Percentiles rank a stretch among this genome's conserved stretches.
These are phyloP conservation scores for Coilia nasus DNA, from an alignment of 2,797 vertebrate genomes.

Conservation along the genomic window DNA sequence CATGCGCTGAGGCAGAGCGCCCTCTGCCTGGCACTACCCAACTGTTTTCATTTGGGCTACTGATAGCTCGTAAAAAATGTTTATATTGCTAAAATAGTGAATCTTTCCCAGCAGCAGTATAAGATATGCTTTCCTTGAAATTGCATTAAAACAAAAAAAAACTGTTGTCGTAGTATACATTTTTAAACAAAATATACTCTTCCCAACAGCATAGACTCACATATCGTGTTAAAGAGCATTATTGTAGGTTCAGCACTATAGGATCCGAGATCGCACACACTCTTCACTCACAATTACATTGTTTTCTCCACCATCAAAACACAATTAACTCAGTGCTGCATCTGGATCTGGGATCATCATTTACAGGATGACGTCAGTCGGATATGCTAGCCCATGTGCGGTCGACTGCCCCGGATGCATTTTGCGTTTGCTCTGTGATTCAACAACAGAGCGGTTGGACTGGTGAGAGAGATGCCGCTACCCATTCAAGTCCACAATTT, in stretches of 20 bases:
- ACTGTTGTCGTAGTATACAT: no score
- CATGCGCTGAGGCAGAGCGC: background rate
- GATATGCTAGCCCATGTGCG: slow-evolving; percentile 31
- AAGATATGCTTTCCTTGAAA: background rate
- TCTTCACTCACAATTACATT: background rate
- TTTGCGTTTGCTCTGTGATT: slow-evolving; percentile 46
- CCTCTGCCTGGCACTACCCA: background rate
- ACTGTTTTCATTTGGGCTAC: background rate
- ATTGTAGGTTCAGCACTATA: background rate
- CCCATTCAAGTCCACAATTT: slow-evolving; percentile 85
- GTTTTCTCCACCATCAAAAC: background rate
- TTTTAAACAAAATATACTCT: background rate
- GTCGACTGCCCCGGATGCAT: slow-evolving; percentile 66
- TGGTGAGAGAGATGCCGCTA: slow-evolving; percentile 77
- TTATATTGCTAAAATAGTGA: background rate
- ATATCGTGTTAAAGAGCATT: no score
- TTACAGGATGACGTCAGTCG: background rate
- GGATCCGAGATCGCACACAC: no score
- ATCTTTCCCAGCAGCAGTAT: background rate
- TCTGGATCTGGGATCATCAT: background rate
- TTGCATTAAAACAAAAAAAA: background rate
- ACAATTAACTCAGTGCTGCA: background rate
- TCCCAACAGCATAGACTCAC: background rate
- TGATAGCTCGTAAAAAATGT: background rate
- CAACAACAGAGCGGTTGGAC: slow-evolving; percentile 25